Base-by-base conservation (phyloP, 2,113 vertebrate genomes). In the Nothobranchius kuhntae region DNA sequence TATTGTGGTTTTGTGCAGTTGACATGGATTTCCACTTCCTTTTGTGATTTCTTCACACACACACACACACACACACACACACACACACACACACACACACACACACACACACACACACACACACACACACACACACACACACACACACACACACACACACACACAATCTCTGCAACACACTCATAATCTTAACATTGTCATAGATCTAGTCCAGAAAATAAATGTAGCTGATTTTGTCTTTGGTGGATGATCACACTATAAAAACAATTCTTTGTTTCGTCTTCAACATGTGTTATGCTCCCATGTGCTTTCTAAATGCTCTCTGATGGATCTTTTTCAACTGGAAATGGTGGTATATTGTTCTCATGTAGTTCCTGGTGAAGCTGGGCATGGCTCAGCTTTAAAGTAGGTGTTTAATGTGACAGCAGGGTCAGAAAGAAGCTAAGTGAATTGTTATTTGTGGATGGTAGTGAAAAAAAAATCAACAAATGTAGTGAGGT, bases 1-100 rank as follows among this genome's bases (percentile, higher is more conserved):
- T 88, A 77, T 80, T 81, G 88, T 91, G 38, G 84, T 86, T 81
- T 81, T 82, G 85, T 91, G 85, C 62, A 44, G 84, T 91, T 87
- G 35, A 86, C 76, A 75, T 89, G 82, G 72, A 75, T 8, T 67
- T 76, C 67, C 77, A 85, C 75, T 4, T 78, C 75, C 61, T 82
- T 85, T 68, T 38, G 73, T 69, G 57, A 58, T 80, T 79, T 73
- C 68, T 71, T 76, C 71, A 78, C 71, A 56, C 36, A 30, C 56
- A 72, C 30, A 30, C 30, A 30, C 30, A 30, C 30, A 30, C 30
- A 30, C 2, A 30, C 4, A 30, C 30, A 30, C 3, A 30, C 53
- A 72, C 2, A 80, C 13, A 76, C 40, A 68, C 55, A 65, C 40
- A 78, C 66, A 67, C 46, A 54, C 69, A 58, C 66, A 67, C 53